These are phyloP conservation scores for Rafetus swinhoei DNA, from an alignment of 2,113 vertebrate species.

Conservation along the genomic window DNA sequence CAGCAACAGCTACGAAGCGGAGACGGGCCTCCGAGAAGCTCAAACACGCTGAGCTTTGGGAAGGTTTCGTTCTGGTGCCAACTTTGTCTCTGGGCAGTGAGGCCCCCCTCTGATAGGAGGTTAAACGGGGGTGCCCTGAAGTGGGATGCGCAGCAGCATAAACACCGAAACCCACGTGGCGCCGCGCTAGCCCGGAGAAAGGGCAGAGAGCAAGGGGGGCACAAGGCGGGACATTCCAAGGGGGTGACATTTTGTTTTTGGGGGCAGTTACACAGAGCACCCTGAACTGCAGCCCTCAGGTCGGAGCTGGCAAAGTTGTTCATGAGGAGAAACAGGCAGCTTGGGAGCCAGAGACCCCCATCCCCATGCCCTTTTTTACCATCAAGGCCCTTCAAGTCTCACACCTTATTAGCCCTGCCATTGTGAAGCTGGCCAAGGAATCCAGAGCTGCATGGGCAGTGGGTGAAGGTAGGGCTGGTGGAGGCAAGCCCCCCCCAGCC, in stretches of 20 bases:
- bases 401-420: background rate
- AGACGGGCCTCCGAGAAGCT: background rate
- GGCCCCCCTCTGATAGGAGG: background rate
- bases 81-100: background rate
- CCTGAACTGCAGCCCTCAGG: background rate
- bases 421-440: background rate
- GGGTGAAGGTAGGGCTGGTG: too few relatives aligned
- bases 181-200: too few relatives aligned
- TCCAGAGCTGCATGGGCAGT: too few relatives aligned
- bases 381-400: background rate
- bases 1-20: background rate
- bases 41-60: background rate
- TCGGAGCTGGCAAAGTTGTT: background rate
- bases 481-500: too few relatives aligned
- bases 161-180: too few relatives aligned
- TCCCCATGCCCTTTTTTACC: background rate
- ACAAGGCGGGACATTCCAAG: background rate
- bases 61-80: background rate
- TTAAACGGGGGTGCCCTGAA: background rate
- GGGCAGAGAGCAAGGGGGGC: too few relatives aligned
- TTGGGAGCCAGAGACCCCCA: background rate
- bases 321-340: accelerated
- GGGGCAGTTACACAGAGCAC: background rate
- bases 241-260: background rate
- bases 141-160: background rate